phyloP scores from a whole-genome alignment of 2,797 vertebrate genomes.

The Euthynnus affinis region DNA sequence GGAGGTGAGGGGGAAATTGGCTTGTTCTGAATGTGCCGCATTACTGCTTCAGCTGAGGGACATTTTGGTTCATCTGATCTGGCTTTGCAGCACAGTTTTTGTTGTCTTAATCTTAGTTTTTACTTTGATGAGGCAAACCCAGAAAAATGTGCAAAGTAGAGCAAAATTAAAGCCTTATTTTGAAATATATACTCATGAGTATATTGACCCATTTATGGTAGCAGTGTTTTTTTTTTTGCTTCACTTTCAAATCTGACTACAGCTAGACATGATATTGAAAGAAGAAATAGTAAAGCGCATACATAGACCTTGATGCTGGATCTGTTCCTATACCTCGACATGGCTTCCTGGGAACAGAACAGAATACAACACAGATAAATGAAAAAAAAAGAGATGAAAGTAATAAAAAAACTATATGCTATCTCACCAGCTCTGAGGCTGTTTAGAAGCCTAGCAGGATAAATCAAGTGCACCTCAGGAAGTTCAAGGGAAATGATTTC shows the following conservation, averaged over 20 bases:
- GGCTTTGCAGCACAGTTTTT: slow-evolving; percentile 20
- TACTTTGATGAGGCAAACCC: background rate
- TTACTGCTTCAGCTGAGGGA: slow-evolving; percentile 43
- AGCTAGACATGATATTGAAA: slow-evolving; percentile 8
- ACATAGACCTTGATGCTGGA: background rate
- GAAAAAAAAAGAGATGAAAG: slow-evolving; percentile 29
- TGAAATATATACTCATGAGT: slow-evolving; percentile 15
- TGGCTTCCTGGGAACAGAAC: slow-evolving; percentile 9
- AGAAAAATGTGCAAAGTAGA: background rate
- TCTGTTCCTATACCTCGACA: slow-evolving; percentile 12
- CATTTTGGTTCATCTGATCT: slow-evolving; percentile 26
- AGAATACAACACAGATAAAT: slow-evolving; percentile 15
- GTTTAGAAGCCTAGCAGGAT: slow-evolving; percentile 27
- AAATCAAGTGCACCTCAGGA: slow-evolving; percentile 5
- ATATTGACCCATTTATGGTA: slow-evolving; percentile 32
- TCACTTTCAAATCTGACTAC: slow-evolving; percentile 12
- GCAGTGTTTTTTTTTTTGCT: background rate
- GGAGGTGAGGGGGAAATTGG: slow-evolving; percentile 32
- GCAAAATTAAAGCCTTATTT: slow-evolving; percentile 12
- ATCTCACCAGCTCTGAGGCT: background rate
- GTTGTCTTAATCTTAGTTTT: slow-evolving; percentile 28
- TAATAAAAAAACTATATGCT: background rate
- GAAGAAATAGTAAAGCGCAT: slow-evolving; percentile 1
- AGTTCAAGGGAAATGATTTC: slow-evolving; percentile 52
- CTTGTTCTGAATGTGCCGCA: slow-evolving; percentile 28